Percentiles rank a stretch among this genome's conserved stretches.
phyloP scores from a whole-genome alignment of 2,113 vertebrate species.

The Oreotragus oreotragus region DNA sequence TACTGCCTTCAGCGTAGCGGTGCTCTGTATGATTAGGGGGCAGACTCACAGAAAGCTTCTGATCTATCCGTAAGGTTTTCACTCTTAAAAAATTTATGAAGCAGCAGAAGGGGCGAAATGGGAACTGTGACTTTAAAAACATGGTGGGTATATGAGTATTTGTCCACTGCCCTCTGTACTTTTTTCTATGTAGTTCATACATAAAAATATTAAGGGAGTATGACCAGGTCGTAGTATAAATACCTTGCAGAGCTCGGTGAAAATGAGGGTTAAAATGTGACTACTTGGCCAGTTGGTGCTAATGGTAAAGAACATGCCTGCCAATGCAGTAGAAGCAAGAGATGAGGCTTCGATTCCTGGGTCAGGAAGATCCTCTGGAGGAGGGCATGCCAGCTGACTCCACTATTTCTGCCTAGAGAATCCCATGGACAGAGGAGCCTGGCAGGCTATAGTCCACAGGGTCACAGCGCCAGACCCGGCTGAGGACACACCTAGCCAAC shows the following conservation, averaged over 20 bases:
- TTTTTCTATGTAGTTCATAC: not conserved
- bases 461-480: not conserved
- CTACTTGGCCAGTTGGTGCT: not conserved
- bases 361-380: not conserved
- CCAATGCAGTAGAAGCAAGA: not conserved
- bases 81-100: not conserved
- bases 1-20: not conserved
- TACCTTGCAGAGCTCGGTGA: not conserved
- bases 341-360: not conserved
- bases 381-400: not conserved
- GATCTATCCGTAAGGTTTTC: not conserved
- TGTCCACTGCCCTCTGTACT: not conserved
- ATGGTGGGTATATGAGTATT: not conserved
- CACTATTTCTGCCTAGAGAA: not conserved
- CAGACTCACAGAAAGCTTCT: not conserved
- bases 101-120: not conserved
- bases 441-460: not conserved
- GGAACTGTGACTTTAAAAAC: not conserved
- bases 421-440: not conserved
- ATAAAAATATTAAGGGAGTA: not conserved
- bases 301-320: not conserved
- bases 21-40: not conserved
- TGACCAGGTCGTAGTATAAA: not conserved
- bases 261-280: not conserved
- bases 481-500: not conserved